A percentile compares a stretch with the other conserved stretches of the same genome.
Conservation (phyloP, 2,888 invertebrate genomes). For the Pseudococcus viburni region DNA sequence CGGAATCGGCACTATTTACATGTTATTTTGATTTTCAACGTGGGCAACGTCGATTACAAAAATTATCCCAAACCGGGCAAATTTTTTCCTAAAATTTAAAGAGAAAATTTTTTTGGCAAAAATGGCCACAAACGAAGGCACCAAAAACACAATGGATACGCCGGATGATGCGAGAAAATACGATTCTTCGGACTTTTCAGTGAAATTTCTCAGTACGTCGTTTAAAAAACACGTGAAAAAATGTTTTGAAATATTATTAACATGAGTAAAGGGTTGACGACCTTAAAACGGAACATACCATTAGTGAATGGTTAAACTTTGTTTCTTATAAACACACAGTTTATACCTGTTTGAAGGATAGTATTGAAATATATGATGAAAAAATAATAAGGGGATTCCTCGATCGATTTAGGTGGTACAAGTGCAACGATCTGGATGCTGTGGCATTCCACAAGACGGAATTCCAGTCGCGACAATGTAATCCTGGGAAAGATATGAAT, state of each 20-base stretch:
- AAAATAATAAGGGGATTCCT: slow-evolving; percentile 39
- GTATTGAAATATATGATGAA: slow-evolving; percentile 6
- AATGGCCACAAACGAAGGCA: too few species aligned
- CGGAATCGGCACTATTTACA: slow-evolving; percentile 8
- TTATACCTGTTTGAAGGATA: slow-evolving; percentile 18
- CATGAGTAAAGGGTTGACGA: slow-evolving; percentile 11
- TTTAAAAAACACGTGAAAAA: neutral
- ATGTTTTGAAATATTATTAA: slow-evolving; percentile 9
- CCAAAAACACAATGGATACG: too few species aligned
- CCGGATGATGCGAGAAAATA: neutral
- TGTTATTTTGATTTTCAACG: slow-evolving; percentile 32
- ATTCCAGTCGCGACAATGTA: slow-evolving; percentile 48
- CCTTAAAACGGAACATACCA: slow-evolving; percentile 46
- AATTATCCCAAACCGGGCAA: neutral
- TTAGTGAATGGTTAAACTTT: slow-evolving; percentile 9
- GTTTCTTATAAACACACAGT: slow-evolving; percentile 1
- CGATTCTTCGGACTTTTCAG: neutral
- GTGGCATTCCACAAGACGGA: slow-evolving; percentile 34
- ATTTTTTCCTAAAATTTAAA: too few species aligned
- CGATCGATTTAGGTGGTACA: slow-evolving; percentile 4
- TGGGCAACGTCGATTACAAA: neutral
- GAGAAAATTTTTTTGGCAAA: too few species aligned
- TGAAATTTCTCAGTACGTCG: neutral
- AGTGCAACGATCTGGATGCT: slow-evolving; percentile 37
- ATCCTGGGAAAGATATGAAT: slow-evolving; percentile 26